Evolutionary conservation across 2,113 vertebrate species (phyloP).

Genomic region (Propithecus coquereli): DNA sequence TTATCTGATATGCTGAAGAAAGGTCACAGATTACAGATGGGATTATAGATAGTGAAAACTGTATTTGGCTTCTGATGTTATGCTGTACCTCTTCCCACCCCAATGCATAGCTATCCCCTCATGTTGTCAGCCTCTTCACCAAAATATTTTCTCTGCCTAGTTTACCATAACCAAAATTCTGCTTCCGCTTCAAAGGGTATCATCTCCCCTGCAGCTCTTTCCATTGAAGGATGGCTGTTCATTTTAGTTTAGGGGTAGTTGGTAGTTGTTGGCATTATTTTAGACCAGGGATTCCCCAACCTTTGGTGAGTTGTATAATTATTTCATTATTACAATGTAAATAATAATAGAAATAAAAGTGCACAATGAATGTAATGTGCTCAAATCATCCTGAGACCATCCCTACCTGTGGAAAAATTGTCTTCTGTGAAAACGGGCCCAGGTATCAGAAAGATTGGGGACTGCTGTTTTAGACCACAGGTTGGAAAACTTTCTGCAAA

Average conservation of each 20-base stretch:
- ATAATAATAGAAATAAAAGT: too few relatives aligned
- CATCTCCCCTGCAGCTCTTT: neutral
- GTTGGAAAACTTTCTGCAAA: neutral
- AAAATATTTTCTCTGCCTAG: neutral
- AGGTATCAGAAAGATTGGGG: too few relatives aligned
- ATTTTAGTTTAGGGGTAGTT: neutral
- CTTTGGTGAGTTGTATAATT: too few relatives aligned
- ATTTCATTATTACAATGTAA: too few relatives aligned
- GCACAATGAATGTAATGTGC: too few relatives aligned
- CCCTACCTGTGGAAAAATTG: too few relatives aligned
- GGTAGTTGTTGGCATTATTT: neutral
- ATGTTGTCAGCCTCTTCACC: neutral
- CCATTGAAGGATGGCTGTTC: neutral
- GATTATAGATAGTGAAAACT: neutral
- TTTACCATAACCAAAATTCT: slow-evolving; percentile 14
- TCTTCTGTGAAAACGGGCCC: too few relatives aligned
- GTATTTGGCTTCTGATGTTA: neutral
- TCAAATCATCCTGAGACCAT: too few relatives aligned
- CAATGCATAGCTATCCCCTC: neutral
- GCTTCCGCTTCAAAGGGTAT: neutral
- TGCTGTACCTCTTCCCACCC: neutral
- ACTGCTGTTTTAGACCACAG: neutral
- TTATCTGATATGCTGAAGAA: slow-evolving; percentile 27
- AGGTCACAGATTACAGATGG: neutral
- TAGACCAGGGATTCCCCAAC: too few relatives aligned